These are phyloP conservation scores for Bovichtus diacanthus DNA, from an alignment of 2,797 vertebrate species.

Conservation along the genomic window DNA sequence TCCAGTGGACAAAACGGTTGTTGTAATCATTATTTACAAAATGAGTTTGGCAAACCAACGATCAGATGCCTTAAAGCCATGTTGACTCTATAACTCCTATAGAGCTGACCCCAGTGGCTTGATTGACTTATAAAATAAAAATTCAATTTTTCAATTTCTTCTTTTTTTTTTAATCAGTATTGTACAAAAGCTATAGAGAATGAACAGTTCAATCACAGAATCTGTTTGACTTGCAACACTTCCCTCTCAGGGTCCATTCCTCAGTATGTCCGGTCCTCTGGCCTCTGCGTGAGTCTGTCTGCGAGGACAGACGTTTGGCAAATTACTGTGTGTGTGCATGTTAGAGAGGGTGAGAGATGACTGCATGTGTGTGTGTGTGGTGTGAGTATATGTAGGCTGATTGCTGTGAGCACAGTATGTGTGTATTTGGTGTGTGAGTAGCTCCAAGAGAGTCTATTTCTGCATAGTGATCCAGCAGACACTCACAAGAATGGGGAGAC, in stretches of 20 bases:
- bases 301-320: conserved; percentile 91
- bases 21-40: conserved; percentile 96
- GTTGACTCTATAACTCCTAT: conserved; percentile 92
- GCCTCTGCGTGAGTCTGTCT: conserved; percentile 82
- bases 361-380: conserved; percentile 20
- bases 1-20: conserved; percentile 90
- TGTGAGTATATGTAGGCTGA: conserved; percentile 33
- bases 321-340: conserved; percentile 80
- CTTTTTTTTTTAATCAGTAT: conserved; percentile 83
- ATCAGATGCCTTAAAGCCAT: conserved; percentile 98
- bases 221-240: conserved; percentile 84
- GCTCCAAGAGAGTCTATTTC: conserved; percentile 88
- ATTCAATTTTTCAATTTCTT: conserved; percentile 90
- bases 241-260: conserved; percentile 81
- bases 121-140: conserved; percentile 99
- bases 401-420: conserved; percentile 55
- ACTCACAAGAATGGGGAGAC: conserved; percentile 76
- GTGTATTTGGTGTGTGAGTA: conserved; percentile 66
- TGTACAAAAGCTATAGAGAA: conserved; percentile 99
- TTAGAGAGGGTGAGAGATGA: conserved; percentile 53
- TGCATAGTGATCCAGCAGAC: conserved; percentile 97
- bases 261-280: conserved; percentile 76
- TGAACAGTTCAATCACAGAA: conserved; percentile 92
- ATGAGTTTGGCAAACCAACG: conserved; percentile 91
- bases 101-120: conserved; percentile 93